Base-by-base conservation (phyloP, 1,140 invertebrate species). In the Leptinotarsa undecemlineata region DNA sequence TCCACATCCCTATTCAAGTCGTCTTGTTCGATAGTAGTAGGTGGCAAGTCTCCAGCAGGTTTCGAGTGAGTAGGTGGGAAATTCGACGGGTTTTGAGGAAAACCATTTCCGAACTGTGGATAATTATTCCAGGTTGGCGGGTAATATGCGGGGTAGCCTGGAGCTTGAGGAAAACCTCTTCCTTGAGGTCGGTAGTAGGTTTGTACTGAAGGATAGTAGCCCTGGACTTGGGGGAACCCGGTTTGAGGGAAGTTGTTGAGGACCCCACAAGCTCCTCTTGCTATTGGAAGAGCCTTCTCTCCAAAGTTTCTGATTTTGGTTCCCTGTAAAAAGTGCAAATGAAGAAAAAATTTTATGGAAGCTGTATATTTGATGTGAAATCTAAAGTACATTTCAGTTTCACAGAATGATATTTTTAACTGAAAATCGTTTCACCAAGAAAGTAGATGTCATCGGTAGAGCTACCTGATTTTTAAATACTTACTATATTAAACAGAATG, bases 231-330 rank as follows among this genome's bases (percentile, higher is more conserved):
- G 1, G 63, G 63, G 21, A 4, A 66, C 0, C 15, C 20, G 4
- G 20, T 15, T 23, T 15, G 15, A 21, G 48, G 68, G 17, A 47
- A 47, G 33, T 23, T 57, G 42, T 70, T 70, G 5, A 76, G 33
- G 17, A 72, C 20, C 19, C 57, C 33, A 42, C 74, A 72, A 5
- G 63, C 74, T 33, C 61, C 57, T 69, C 61, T 70, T n/a, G 64
- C 67, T 19, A 48, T 70, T 21, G 74, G 70, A 19, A 68, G 62
- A 15, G 71, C 74, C 20, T 76, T 67, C 17, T 48, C n/a, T 47
- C 74, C 74, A 13, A 76, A 61, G 42, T 76, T 48, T 15, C 61
- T 47, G 19, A 71, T 51, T 6, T 60, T 76, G 33, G 26, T 15
- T 21, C 70, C 64, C 74, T 76, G 23, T 19, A 75, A 75, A n/a